Conservation (phyloP, 2,888 invertebrate genomes). For the Chloromyia formosa region DNA sequence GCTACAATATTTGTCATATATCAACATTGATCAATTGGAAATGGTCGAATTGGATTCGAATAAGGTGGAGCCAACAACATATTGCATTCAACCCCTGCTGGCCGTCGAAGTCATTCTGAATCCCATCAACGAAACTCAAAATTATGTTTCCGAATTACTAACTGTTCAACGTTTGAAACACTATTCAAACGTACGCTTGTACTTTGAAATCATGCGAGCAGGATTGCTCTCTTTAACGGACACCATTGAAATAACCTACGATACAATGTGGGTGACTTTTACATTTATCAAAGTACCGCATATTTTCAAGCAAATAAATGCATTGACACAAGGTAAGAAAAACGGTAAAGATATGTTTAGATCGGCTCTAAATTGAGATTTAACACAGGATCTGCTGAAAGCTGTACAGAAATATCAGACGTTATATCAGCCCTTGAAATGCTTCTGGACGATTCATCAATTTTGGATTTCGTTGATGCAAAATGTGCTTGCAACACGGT, state of each 20-base stretch:
- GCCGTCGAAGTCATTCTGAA: conserved; percentile 86
- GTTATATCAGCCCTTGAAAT: conserved; percentile 85
- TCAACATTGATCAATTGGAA: conserved; percentile 60
- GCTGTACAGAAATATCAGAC: conserved; percentile 76
- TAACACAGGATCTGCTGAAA: conserved; percentile 63
- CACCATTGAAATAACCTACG: conserved; percentile 82
- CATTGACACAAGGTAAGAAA: conserved; percentile 66
- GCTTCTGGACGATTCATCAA: conserved; percentile 82
- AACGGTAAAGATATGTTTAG: no score
- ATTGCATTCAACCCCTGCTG: conserved; percentile 81
- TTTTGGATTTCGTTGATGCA: conserved; percentile 88
- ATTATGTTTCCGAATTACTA: conserved; percentile 81
- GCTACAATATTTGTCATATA: conserved; percentile 59
- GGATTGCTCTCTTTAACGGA: conserved; percentile 91
- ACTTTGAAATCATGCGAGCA: conserved; percentile 88
- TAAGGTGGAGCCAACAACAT: conserved; percentile 72
- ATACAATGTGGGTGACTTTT: conserved; percentile 93
- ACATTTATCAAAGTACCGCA: conserved; percentile 91
- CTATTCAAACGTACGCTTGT: conserved; percentile 80
- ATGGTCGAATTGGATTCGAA: conserved; percentile 67
- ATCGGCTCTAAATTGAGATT: neutral
- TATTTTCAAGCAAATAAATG: conserved; percentile 76
- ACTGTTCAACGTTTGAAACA: conserved; percentile 87
- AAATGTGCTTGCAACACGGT: conserved; percentile 90
- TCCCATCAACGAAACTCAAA: conserved; percentile 83